Percentiles rank a stretch among this genome's conserved stretches.
Conservation (phyloP, 2,888 invertebrate genomes). For the Bugulina stolonifera region DNA sequence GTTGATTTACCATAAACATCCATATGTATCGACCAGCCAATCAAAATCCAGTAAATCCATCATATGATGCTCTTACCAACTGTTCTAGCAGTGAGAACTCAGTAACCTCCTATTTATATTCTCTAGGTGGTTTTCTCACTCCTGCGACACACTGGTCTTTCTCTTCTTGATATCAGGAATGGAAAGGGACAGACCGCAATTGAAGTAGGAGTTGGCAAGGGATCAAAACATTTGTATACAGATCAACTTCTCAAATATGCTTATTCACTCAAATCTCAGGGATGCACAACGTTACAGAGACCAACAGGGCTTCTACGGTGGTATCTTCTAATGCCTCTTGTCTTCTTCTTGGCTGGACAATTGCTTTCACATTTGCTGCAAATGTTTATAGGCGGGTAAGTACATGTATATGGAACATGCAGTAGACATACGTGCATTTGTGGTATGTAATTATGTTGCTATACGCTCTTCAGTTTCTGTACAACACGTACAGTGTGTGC, state of each 20-base stretch:
- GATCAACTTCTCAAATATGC: not conserved
- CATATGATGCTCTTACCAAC: no score
- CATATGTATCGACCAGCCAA: no score
- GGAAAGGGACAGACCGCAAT: not conserved
- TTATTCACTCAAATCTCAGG: not conserved
- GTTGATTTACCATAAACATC: no score
- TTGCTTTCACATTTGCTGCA: conserved; percentile 30
- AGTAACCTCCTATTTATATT: no score
- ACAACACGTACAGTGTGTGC: no score
- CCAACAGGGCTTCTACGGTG: conserved; percentile 41
- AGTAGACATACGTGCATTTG: no score
- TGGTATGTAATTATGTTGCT: no score
- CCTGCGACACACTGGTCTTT: not conserved
- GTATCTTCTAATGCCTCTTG: conserved; percentile 36
- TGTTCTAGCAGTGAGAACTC: no score
- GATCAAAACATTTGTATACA: not conserved
- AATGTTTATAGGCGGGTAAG: not conserved
- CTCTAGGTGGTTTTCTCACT: not conserved
- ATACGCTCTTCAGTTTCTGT: no score
- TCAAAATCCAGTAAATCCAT: no score
- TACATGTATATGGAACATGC: no score
- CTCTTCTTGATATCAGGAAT: not conserved
- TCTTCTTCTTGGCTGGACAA: conserved; percentile 33
- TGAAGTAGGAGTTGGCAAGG: not conserved
- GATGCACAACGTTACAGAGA: not conserved